phyloP scores from a whole-genome alignment of 2,888 invertebrate genomes.

The Orchesella flavescens region DNA sequence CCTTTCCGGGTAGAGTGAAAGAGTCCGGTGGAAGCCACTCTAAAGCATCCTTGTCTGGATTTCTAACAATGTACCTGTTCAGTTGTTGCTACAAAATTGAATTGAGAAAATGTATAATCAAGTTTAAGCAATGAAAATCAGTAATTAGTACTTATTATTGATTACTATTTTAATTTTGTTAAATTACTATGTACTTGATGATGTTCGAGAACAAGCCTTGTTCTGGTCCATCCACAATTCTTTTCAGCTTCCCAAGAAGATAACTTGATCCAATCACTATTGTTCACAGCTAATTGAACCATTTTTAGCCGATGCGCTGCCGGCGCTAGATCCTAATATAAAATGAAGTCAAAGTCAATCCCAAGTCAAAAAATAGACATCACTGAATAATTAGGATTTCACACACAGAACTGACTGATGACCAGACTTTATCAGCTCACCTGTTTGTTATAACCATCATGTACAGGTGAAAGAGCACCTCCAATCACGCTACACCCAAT shows the following conservation, averaged over 20 bases:
- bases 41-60: too few species aligned
- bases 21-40: conserved; percentile 78
- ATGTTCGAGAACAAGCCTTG: conserved; percentile 84
- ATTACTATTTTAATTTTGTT: too few species aligned
- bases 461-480: conserved; percentile 95
- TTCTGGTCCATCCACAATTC: conserved; percentile 88
- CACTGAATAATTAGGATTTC: too few species aligned
- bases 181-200: conserved; percentile 83
- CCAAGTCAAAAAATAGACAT: too few species aligned
- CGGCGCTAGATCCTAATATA: conserved; percentile 80
- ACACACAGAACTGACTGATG: too few species aligned
- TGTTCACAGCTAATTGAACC: conserved; percentile 85
- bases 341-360: too few species aligned
- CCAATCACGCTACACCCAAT: conserved; percentile 87
- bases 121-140: too few species aligned
- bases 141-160: too few species aligned
- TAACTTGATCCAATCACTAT: conserved; percentile 88
- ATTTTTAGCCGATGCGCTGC: conserved; percentile 85
- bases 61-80: too few species aligned
- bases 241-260: conserved; percentile 87
- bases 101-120: too few species aligned
- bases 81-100: too few species aligned
- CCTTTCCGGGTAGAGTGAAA: conserved; percentile 74
- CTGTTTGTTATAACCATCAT: conserved; percentile 85
- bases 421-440: too few species aligned